Base-by-base conservation (phyloP, 2,797 vertebrate species). In the Uromys caudimaculatus region DNA sequence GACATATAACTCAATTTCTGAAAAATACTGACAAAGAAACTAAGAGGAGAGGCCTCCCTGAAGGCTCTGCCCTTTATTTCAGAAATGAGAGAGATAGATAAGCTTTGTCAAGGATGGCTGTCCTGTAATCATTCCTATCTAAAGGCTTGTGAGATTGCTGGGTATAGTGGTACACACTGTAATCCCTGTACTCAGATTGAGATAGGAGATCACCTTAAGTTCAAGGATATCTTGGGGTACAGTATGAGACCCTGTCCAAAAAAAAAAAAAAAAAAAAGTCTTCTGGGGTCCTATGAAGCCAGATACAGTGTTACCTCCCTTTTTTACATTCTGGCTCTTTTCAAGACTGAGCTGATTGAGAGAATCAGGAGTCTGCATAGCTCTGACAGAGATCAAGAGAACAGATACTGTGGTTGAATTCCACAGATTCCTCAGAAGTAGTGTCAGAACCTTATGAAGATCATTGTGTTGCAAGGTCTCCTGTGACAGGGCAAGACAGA, bases 1-100 rank as follows among this genome's bases (percentile, higher is more conserved):
- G 50, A 75, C 84, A 90, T 27, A 23, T 85, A 90, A 89, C n/a
- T 88, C 29, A 52, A 24, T 38, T 17, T 75, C 71, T 93, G 76
- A 77, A 89, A 96, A 88, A 52, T 41, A 21, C 88, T 92, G 16
- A 77, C 77, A 90, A 86, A 77, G 54, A 92, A 86, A 78, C 38
- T 38, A 86, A 67, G 4, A 92, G 50, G 35, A 58, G 44, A 56
- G 38, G 0, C 12, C 19, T 93, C 38, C 64, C 90, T 78, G 4
- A 14, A 89, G 38, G 56, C 50, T 87, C 16, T 13, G 32, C 54
- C 62, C 54, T 44, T 94, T 24, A 50, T 35, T 52, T 60, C 56
- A 75, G 67, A 64, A 89, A 23, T 32, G n/a, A 60, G 41, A 87
- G 38, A 44, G 19, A 89, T 6, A 81, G n/a, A 23, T 27, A 35